Conservation (phyloP, 2,888 invertebrate genomes). For the Aphelenchoides bicaudatus region DNA sequence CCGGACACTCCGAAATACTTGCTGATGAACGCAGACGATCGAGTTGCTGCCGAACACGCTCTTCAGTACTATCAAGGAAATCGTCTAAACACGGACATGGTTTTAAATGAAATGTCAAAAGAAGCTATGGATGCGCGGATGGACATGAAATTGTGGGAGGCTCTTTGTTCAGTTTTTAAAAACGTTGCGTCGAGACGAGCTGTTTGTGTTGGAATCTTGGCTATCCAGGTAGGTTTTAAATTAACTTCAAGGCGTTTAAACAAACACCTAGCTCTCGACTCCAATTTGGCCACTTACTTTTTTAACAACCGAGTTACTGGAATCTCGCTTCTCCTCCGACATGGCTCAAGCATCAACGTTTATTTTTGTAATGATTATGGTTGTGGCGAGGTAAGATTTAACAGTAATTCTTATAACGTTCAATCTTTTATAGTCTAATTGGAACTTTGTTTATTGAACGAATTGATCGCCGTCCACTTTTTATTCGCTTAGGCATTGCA, state of each 20-base stretch:
- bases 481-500: conserved; percentile 35
- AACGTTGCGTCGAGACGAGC: conserved; percentile 36
- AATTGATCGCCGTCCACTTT: conserved; percentile 42
- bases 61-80: conserved; percentile 37
- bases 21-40: conserved; percentile 35
- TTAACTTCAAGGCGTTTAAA: background rate
- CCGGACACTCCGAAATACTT: conserved; percentile 44
- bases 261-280: conserved; percentile 32
- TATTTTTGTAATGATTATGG: conserved; percentile 20
- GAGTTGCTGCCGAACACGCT: conserved; percentile 29
- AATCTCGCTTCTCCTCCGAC: conserved; percentile 34
- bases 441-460: conserved; percentile 37
- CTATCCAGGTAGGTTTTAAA: conserved; percentile 34
- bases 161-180: conserved; percentile 31
- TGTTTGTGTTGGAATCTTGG: conserved; percentile 33
- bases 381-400: no score
- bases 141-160: conserved; percentile 26
- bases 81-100: no score
- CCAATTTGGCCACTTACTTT: conserved; percentile 44
- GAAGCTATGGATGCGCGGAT: no score
- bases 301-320: conserved; percentile 41
- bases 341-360: conserved; percentile 32
- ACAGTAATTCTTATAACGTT: no score
- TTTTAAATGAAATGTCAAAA: no score
- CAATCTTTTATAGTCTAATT: conserved; percentile 31